Percentiles rank a stretch among this genome's conserved stretches.
Conservation (phyloP, 2,888 invertebrate species). For the Euproctis similis region DNA sequence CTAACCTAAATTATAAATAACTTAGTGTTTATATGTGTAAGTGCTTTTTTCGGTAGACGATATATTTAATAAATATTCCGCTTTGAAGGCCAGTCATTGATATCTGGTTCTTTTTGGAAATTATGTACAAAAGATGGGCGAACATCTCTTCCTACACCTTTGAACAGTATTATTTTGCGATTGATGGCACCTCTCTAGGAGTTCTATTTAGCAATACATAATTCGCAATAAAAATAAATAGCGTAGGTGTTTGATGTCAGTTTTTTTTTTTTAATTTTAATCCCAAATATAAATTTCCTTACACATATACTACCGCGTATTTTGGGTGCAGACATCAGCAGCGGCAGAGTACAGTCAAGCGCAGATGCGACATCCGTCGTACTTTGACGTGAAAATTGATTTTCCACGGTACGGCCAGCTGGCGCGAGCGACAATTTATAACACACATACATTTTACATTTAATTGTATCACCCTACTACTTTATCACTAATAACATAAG, state of each 20-base stretch:
- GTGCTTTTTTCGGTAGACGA: no score
- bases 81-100: no score
- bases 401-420: slow-evolving; percentile 74
- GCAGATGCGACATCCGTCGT: slow-evolving; percentile 73
- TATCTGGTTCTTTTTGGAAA: no score
- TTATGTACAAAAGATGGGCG: no score
- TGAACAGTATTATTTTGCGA: no score
- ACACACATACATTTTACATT: slow-evolving; percentile 26
- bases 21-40: no score
- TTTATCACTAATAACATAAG: slow-evolving; percentile 25
- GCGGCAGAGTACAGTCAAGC: slow-evolving; percentile 49
- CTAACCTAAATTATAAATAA: no score
- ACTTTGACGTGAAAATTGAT: slow-evolving; percentile 74
- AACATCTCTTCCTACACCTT: no score
- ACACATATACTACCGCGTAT: slow-evolving; percentile 47
- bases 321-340: slow-evolving; percentile 56
- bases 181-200: no score
- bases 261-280: slow-evolving; percentile 14
- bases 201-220: no score
- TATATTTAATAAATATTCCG: no score
- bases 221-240: no score
- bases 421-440: slow-evolving; percentile 65
- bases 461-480: slow-evolving; percentile 9
- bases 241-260: not conserved
- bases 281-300: slow-evolving; percentile 38